Evolutionary conservation across 2,888 invertebrate species (phyloP), one percentile per base, ranked within the genome.

Genomic region (Tipula confusa): DNA sequence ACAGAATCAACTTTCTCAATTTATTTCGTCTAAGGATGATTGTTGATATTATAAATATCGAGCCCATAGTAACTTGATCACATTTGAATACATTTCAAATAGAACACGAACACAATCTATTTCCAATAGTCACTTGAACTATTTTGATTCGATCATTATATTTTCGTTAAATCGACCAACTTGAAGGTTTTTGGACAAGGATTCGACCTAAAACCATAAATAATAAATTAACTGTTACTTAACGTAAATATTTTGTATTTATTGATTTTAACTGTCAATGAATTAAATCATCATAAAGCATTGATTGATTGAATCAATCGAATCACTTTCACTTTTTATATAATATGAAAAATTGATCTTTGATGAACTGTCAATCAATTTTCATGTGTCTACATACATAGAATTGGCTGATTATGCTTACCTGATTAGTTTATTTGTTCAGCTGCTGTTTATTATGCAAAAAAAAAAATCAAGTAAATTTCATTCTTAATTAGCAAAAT

Each of bases 231-330:
- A 64, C 43, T 3, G 38, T 38, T 24, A 24, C 0, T 11, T 18
- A 11, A 64, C 9, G 9, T 43, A 24, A 64, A 64, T n/a, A 24
- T 24, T 33, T 2, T 4, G 33, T n/a, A 33, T 33, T 24, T 18
- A 18, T 18, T 64, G 18, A 9, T 24, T 64, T 24, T 24, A 24
- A 24, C 64, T 64, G 64, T 64, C 64, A 64, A 0, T 64, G 24
- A 64, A 43, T 43, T 43, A 43, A 43, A 43, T 43, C 43, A 43
- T 43, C 43, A 43, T 43, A n/a, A 43, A 43, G 6, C 43, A 43
- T 64, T 64, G 64, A 24, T 64, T 64, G 64, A 64, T 24, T 64
- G 64, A 64, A 64, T 64, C 64, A 64, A 64, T 64, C 64, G 64
- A 64, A 13, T 64, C 64, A 64, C 64, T 64, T 64, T 64, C 64